Evolutionary conservation across 2,888 invertebrate species (phyloP).

Genomic region (Oscheius sp.): DNA sequence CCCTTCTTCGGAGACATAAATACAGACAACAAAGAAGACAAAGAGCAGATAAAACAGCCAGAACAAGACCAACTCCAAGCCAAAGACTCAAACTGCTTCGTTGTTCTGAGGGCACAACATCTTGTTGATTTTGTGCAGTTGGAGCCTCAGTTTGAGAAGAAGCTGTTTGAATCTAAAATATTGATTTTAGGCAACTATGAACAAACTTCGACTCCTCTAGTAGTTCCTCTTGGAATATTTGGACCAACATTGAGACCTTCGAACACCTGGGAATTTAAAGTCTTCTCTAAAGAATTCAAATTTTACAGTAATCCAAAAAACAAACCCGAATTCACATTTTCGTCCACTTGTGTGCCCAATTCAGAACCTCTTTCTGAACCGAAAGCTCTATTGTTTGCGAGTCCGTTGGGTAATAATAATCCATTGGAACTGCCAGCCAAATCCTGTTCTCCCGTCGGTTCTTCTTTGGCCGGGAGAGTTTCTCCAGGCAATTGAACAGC

Average conservation of each 20-base stretch:
- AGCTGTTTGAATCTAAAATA: neutral
- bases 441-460: neutral
- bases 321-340: neutral
- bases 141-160: neutral
- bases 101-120: neutral
- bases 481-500: neutral
- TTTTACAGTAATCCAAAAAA: neutral
- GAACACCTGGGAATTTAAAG: slow-evolving; percentile 6
- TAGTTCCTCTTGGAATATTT: neutral
- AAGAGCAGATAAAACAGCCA: slow-evolving; percentile 22
- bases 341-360: neutral
- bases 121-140: slow-evolving; percentile 9
- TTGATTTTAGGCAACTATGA: neutral
- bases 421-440: neutral
- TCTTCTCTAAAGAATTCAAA: neutral
- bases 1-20: slow-evolving; percentile 35
- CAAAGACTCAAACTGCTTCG: slow-evolving; percentile 25
- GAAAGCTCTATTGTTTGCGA: neutral
- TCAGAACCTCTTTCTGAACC: neutral
- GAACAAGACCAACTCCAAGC: slow-evolving; percentile 18
- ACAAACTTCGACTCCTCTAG: no score
- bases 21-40: slow-evolving; percentile 38
- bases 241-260: slow-evolving; percentile 24
- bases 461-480: neutral
- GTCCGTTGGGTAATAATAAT: neutral